Conservation (phyloP, 2,113 vertebrate species). For the Protobothrops flavoviridis region DNA sequence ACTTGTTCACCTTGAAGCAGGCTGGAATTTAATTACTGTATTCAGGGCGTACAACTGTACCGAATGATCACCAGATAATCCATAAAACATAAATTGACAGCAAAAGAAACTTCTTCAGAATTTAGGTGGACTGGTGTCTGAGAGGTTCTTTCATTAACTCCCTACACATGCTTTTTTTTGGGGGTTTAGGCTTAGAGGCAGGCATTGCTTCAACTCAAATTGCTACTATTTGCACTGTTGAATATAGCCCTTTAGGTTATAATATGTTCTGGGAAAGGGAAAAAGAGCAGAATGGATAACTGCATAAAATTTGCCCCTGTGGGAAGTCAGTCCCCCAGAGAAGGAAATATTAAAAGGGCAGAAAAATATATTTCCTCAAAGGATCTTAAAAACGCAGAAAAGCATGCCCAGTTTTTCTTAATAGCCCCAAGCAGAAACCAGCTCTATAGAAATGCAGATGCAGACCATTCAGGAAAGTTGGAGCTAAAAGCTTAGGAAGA, state of each 20-base stretch:
- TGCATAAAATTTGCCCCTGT: background rate
- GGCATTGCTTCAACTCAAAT: background rate
- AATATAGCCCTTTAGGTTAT: background rate
- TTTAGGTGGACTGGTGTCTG: background rate
- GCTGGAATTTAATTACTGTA: background rate
- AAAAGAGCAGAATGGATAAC: background rate
- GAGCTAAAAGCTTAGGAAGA: too few species aligned
- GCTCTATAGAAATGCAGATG: too few species aligned
- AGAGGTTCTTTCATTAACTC: background rate
- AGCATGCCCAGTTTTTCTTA: too few species aligned
- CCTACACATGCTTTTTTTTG: background rate
- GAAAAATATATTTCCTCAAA: too few species aligned
- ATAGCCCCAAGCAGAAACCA: too few species aligned
- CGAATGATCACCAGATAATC: background rate
- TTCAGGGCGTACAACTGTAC: background rate
- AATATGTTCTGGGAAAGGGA: background rate
- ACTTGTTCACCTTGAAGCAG: background rate
- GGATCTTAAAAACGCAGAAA: too few species aligned
- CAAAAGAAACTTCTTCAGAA: background rate
- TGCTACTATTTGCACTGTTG: background rate
- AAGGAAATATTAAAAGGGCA: too few species aligned
- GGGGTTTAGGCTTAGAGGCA: background rate
- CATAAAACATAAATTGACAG: background rate
- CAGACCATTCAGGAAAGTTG: too few species aligned
- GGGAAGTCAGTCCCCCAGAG: too few species aligned